Evolutionary conservation across 2,113 vertebrate species (phyloP).

Genomic region (Antechinus stuartii): DNA sequence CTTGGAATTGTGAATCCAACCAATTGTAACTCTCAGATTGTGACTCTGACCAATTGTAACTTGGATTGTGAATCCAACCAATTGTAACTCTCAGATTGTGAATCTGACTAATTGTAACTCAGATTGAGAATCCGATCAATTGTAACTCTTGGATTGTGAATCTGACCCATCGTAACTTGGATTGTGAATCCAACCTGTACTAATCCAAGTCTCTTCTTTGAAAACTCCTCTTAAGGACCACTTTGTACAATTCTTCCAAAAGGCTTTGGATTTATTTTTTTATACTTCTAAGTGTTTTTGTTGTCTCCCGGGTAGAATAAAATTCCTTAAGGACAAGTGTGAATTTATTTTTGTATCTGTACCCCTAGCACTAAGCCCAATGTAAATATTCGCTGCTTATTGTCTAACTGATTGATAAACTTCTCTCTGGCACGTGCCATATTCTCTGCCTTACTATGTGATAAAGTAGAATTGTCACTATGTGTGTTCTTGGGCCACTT

Average conservation of each 20-base stretch:
- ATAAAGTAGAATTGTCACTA: background rate
- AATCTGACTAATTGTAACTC: no score
- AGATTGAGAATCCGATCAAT: no score
- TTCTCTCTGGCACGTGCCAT: background rate
- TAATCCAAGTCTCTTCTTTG: background rate
- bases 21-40: no score
- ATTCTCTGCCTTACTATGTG: background rate
- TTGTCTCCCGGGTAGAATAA: background rate
- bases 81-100: no score
- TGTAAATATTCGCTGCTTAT: background rate
- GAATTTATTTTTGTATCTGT: background rate
- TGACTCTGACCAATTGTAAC: no score
- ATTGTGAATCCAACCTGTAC: no score
- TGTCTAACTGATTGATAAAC: background rate
- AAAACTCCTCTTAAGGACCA: background rate
- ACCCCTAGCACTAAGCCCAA: background rate
- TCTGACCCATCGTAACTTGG: no score
- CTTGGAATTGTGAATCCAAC: no score
- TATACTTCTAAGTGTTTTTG: background rate
- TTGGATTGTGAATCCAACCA: no score
- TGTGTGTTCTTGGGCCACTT: background rate
- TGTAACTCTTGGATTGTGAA: no score
- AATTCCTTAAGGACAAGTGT: background rate
- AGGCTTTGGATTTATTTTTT: background rate
- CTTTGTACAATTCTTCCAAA: background rate